Conservation (phyloP, 2,888 invertebrate species). For the Scaptomyza cyrtandrae region DNA sequence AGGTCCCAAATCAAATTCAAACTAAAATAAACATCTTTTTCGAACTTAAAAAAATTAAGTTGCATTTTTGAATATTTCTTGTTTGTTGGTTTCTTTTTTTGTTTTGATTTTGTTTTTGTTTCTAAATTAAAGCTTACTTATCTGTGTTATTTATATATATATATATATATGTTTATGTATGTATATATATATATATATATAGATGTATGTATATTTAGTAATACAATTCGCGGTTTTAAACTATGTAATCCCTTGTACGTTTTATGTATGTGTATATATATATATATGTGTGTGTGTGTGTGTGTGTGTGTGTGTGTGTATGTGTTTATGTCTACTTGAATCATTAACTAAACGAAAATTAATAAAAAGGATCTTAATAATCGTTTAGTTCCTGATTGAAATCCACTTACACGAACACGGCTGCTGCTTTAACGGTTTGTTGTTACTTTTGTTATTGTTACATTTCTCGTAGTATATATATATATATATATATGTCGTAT, state of each 20-base stretch:
- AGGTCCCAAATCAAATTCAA: conserved; percentile 36
- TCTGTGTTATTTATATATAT: conserved; percentile 43
- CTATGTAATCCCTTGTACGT: conserved; percentile 81
- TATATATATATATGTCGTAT: not conserved
- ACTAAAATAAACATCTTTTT: conserved; percentile 20
- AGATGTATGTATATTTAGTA: conserved; percentile 76
- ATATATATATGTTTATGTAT: conserved; percentile 43
- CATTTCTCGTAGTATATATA: conserved; percentile 25
- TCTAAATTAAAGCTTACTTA: conserved; percentile 57
- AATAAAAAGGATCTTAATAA: conserved; percentile 21
- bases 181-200: conserved; percentile 52
- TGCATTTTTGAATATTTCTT: conserved; percentile 31
- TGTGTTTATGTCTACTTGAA: conserved; percentile 30
- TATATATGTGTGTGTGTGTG: conserved; percentile 26
- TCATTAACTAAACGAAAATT: conserved; percentile 52
- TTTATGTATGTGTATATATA: conserved; percentile 50
- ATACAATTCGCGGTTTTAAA: conserved; percentile 83
- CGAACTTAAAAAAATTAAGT: conserved; percentile 47
- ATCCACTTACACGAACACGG: conserved; percentile 2
- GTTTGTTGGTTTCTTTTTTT: conserved; percentile 37
- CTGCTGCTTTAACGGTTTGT: conserved; percentile 21
- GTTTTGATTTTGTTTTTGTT: not conserved
- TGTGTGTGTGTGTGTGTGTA: conserved; percentile 44
- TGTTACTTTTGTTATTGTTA: conserved; percentile 29
- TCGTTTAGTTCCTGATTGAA: conserved; percentile 9